Conservation (phyloP, 2,113 vertebrate species). For the Opisthocomus hoazin region DNA sequence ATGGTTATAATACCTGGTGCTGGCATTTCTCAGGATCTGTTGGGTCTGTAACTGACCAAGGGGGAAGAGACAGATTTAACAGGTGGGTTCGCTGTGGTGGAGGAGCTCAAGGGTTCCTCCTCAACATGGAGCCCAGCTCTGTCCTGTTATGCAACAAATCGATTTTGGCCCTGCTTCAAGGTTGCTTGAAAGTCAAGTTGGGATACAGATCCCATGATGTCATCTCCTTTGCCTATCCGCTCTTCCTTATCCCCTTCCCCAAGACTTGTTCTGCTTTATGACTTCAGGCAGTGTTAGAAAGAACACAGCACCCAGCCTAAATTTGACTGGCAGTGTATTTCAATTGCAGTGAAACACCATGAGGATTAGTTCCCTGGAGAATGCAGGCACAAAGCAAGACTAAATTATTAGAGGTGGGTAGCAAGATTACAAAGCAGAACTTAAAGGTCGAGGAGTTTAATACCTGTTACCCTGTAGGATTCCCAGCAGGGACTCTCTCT, state of each 20-base stretch:
- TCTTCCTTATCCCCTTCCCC: not conserved
- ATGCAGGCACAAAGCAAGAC: not conserved
- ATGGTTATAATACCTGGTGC: not conserved
- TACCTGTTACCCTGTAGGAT: not conserved
- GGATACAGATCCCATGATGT: not conserved
- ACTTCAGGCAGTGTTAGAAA: not conserved
- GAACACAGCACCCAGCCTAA: not conserved
- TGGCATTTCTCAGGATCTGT: not conserved
- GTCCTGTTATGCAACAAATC: not conserved
- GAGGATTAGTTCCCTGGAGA: not conserved
- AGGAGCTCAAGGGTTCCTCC: not conserved
- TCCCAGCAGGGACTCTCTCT: not conserved
- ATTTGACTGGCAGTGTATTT: not conserved
- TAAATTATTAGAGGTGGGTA: not conserved
- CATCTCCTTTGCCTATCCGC: not conserved
- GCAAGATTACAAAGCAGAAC: not conserved
- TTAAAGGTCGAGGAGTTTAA: not conserved
- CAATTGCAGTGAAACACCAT: not conserved
- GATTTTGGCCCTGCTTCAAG: not conserved
- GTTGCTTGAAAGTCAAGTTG: not conserved
- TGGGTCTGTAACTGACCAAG: not conserved
- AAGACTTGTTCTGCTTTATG: not conserved
- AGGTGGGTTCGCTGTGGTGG: not conserved
- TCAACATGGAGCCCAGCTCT: not conserved
- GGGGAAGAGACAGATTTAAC: not conserved